Conservation (phyloP, 2,113 vertebrate genomes). For the Patagioenas fasciata region DNA sequence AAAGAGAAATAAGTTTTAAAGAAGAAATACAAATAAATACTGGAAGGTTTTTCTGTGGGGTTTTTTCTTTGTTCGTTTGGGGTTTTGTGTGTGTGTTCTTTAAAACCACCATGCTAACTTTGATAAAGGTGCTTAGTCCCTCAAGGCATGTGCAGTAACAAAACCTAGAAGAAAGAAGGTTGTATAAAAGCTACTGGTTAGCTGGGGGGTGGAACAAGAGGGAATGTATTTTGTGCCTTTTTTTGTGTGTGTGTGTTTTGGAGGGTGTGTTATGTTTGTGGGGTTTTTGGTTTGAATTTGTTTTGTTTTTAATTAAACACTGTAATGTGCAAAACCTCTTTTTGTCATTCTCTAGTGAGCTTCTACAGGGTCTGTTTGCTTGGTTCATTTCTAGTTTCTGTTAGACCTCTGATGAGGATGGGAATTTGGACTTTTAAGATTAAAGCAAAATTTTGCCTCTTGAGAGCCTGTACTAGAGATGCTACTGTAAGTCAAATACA, state of each 20-base stretch:
- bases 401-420: neutral
- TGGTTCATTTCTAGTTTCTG: neutral
- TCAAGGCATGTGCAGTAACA: neutral
- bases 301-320: no score
- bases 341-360: neutral
- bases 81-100: neutral
- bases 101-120: neutral
- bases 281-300: no score
- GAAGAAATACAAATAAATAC: neutral
- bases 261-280: neutral
- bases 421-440: neutral
- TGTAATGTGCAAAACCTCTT: neutral
- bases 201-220: fast-evolving
- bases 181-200: neutral
- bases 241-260: neutral
- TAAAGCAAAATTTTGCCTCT: neutral
- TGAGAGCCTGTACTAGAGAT: neutral
- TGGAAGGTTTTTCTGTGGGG: neutral
- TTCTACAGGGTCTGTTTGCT: neutral
- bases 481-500: neutral
- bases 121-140: neutral
- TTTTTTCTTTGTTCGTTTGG: neutral
- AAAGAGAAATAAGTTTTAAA: neutral
- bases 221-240: neutral
- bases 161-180: neutral